phyloP scores from a whole-genome alignment of 1,140 invertebrate genomes.

The Sycobia sp. region DNA sequence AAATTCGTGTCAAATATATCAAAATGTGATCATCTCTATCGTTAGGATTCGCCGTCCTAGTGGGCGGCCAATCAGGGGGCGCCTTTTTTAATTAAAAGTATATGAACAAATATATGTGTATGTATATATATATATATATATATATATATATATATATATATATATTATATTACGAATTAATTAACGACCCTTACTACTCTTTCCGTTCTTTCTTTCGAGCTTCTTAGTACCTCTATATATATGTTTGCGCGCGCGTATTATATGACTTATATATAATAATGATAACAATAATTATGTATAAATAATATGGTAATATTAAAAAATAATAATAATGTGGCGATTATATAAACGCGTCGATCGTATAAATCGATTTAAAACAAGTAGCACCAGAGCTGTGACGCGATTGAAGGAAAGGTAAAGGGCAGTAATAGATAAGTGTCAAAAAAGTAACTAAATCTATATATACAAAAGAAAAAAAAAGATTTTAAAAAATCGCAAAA shows the following conservation, averaged over 20 bases:
- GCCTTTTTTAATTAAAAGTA: constrained; percentile 37
- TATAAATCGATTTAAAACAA: constrained; percentile 27
- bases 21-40: constrained; percentile 38
- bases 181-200: constrained; percentile 33
- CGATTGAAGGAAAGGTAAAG: constrained; percentile 33
- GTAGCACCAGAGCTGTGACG: constrained; percentile 35
- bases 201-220: constrained; percentile 37
- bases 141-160: too few relatives aligned
- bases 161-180: constrained; percentile 33
- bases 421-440: constrained; percentile 34
- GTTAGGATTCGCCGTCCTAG: constrained; percentile 31
- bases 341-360: constrained; percentile 17
- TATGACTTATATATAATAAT: constrained; percentile 28
- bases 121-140: too few relatives aligned
- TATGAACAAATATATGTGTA: too few relatives aligned
- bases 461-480: constrained; percentile 12
- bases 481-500: too few relatives aligned
- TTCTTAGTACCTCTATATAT: constrained; percentile 36
- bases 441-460: constrained; percentile 7
- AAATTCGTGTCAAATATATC: constrained; percentile 39
- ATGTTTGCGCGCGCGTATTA: constrained; percentile 30
- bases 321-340: too few relatives aligned
- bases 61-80: constrained; percentile 30
- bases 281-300: constrained; percentile 27
- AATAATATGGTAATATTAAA: constrained; percentile 28